These are phyloP conservation scores for Uromys caudimaculatus DNA, from an alignment of 2,797 vertebrate species.

Conservation along the genomic window DNA sequence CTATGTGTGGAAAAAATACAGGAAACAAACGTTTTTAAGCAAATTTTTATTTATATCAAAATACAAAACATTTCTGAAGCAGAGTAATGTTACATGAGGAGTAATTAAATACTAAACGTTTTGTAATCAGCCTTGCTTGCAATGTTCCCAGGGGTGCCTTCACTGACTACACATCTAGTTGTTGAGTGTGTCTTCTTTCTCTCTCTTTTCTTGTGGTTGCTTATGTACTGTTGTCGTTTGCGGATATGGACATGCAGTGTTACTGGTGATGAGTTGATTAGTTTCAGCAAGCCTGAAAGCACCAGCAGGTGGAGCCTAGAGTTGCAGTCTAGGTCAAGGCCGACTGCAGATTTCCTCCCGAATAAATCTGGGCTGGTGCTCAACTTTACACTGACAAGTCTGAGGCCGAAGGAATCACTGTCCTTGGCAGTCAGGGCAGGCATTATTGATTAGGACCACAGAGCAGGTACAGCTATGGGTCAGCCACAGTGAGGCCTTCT, in stretches of 20 bases:
- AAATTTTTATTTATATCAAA: constrained; percentile 95
- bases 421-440: constrained; percentile 79
- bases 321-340: constrained; percentile 78
- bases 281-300: constrained; percentile 87
- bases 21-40: constrained; percentile 85
- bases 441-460: constrained; percentile 87
- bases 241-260: constrained; percentile 87
- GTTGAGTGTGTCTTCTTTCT: constrained; percentile 2
- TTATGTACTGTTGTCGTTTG: constrained; percentile 17
- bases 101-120: constrained; percentile 87
- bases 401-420: constrained; percentile 81
- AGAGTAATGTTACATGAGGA: constrained; percentile 92
- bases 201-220: constrained; percentile 17
- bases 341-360: constrained; percentile 72
- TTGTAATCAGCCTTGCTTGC: constrained; percentile 82
- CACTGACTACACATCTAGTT: constrained; percentile 75
- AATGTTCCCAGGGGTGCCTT: constrained; percentile 84
- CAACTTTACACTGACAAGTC: constrained; percentile 73
- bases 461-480: constrained; percentile 71
- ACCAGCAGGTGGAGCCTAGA: constrained; percentile 85
- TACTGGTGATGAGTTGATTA: constrained; percentile 83
- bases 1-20: constrained; percentile 27
- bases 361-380: constrained; percentile 53
- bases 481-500: constrained; percentile 47
- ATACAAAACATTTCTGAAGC: constrained; percentile 96